Percentiles rank a stretch among this genome's conserved stretches.
Evolutionary conservation across 2,888 invertebrate species (phyloP).

Genomic region (Hanleya hanleyi): DNA sequence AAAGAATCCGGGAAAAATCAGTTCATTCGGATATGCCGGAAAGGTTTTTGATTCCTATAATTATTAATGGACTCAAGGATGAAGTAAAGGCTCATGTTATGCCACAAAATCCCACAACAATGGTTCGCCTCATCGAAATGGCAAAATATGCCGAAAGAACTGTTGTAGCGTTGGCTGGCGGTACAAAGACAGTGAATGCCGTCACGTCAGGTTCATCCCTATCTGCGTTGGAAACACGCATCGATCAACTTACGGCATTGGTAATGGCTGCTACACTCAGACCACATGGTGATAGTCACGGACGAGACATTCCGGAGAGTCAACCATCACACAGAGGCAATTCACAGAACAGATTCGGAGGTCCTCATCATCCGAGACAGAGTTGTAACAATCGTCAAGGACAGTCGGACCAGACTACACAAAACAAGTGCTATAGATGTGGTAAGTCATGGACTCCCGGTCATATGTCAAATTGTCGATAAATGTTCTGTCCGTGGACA

Average conservation of each 20-base stretch:
- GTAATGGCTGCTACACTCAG: background rate
- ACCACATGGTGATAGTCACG: too few relatives aligned
- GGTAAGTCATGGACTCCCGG: background rate
- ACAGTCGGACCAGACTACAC: background rate
- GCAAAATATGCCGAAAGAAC: background rate
- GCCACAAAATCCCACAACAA: background rate
- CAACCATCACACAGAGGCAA: too few relatives aligned
- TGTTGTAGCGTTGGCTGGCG: background rate
- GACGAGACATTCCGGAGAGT: too few relatives aligned
- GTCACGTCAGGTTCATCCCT: background rate
- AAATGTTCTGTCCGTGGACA: too few relatives aligned
- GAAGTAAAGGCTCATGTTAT: background rate
- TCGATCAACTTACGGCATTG: background rate
- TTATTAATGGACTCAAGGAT: background rate
- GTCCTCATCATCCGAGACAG: too few relatives aligned
- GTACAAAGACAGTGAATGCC: background rate
- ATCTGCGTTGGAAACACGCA: background rate
- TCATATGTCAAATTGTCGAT: background rate
- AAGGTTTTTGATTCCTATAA: background rate
- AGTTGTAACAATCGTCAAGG: too few relatives aligned
- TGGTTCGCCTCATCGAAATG: background rate
- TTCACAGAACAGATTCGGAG: too few relatives aligned
- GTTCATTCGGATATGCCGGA: background rate
- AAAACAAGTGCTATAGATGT: background rate
- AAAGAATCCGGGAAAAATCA: background rate